Evolutionary conservation across 2,113 vertebrate species (phyloP), one percentile per base, ranked within the genome.

Genomic region (Ranitomeya variabilis): DNA sequence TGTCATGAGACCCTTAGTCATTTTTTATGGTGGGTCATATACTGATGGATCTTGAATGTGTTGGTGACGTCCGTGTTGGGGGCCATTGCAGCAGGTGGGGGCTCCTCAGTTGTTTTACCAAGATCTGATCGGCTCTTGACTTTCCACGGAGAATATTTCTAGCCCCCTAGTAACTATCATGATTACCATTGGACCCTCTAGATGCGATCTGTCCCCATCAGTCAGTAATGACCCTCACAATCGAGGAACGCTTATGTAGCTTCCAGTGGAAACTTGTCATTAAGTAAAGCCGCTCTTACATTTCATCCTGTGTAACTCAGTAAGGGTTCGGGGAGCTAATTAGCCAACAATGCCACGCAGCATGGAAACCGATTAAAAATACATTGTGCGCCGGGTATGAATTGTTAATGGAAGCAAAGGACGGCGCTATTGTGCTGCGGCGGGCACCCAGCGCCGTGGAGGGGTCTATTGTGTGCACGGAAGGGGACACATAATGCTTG

Each of bases 321-420:
- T 92, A 92, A 91, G 90, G 91, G 90, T 93, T 94, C 91, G 80
- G 90, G 91, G 89, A 92, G 91, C 91, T 94, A 94, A 94, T 95
- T 94, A 93, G 90, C 91, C 91, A 91, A 89, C 90, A 93, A 64
- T 91, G 90, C 87, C 84, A 90, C 90, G 89, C 92, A 86, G 90
- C 87, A 92, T 94, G 92, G 92, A 94, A 94, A 93, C 92, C 88
- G 87, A 94, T 94, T 93, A 94, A 94, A 94, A 92, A 93, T 94
- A 92, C 90, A 93, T 92, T 91, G 87, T 90, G 90, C 90, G 89
- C 85, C 91, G 87, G 91, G 59, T 85, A 83, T 90, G 86, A 92
- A 92, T 93, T 91, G 85, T 91, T 91, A 82, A 92, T 93, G 88
- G 86, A 88, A 91, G 82, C 86, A 90, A 83, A 92, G 88, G 83